phyloP scores from a whole-genome alignment of 92 coral and sea anemone genomes.

The Parazoanthus darwini region DNA sequence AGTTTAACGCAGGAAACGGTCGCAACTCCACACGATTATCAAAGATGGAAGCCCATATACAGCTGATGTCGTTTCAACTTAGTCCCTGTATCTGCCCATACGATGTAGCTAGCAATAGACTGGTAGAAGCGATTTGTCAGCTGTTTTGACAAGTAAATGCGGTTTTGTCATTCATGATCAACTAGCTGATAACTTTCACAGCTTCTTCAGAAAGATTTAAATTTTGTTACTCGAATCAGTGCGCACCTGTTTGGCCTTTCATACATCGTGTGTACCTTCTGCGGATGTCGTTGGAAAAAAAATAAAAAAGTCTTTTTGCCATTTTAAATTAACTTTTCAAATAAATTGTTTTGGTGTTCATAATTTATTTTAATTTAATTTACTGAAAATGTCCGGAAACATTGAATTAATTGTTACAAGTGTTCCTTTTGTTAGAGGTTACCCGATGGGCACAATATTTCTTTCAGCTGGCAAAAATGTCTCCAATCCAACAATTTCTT shows the following conservation, averaged over 20 bases:
- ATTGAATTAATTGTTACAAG: neutral
- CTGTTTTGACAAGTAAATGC: constrained; percentile 15
- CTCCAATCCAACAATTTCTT: neutral
- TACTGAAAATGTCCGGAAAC: neutral
- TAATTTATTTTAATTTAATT: too few species aligned
- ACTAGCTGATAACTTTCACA: constrained; percentile 8
- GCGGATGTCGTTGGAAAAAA: neutral
- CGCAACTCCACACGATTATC: neutral
- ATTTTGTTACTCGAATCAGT: neutral
- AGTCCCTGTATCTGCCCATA: neutral
- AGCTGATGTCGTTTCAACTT: neutral
- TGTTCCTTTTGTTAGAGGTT: neutral
- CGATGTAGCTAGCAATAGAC: neutral
- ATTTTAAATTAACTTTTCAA: neutral
- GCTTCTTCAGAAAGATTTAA: neutral
- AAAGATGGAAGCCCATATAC: constrained; percentile 18
- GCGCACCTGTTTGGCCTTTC: neutral
- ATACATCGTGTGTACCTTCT: neutral
- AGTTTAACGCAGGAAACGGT: neutral
- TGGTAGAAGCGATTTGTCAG: constrained; percentile 23
- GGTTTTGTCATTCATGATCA: constrained; percentile 28
- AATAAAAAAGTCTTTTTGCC: neutral
- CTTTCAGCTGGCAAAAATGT: neutral
- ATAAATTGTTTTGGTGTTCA: neutral
- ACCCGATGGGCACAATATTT: neutral